Conservation (phyloP, 2,888 invertebrate species). For the Stegana nigrithorax region DNA sequence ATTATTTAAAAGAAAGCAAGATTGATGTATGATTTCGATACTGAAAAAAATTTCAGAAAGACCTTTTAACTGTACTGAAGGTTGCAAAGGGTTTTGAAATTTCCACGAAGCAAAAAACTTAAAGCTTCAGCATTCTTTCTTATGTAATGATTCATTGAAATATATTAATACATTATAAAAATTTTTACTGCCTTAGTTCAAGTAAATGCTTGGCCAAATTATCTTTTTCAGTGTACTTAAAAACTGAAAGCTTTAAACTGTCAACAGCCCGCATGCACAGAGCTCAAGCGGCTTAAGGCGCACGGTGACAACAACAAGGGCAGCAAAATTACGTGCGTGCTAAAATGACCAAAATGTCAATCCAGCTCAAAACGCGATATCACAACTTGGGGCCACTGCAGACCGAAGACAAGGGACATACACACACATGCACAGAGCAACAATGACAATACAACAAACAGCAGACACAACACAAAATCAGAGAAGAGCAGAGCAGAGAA, state of each 20-base stretch:
- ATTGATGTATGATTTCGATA: no score
- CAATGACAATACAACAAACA: background rate
- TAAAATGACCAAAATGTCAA: constrained; percentile 47
- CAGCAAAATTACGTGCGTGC: constrained; percentile 38
- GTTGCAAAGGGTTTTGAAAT: no score
- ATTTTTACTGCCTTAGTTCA: background rate
- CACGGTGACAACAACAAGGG: constrained; percentile 4
- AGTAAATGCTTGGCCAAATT: background rate
- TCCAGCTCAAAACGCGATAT: constrained; percentile 30
- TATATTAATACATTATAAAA: no score
- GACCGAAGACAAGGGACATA: background rate
- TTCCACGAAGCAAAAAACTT: no score
- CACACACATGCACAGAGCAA: no score
- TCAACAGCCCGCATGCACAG: constrained; percentile 25
- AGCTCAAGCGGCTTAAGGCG: constrained; percentile 34
- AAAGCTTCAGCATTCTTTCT: no score
- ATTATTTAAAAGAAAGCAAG: no score
- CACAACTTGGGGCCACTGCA: constrained; percentile 25
- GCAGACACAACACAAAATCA: background rate
- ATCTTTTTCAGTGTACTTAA: background rate
- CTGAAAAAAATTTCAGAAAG: no score
- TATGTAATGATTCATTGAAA: no score
- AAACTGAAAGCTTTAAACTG: constrained; percentile 26
- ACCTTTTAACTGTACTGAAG: no score
- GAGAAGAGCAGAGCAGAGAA: background rate